A percentile compares a stretch with the other conserved stretches of the same genome.
phyloP scores from a whole-genome alignment of 2,888 invertebrate species.

The Gasteruption jaculator region DNA sequence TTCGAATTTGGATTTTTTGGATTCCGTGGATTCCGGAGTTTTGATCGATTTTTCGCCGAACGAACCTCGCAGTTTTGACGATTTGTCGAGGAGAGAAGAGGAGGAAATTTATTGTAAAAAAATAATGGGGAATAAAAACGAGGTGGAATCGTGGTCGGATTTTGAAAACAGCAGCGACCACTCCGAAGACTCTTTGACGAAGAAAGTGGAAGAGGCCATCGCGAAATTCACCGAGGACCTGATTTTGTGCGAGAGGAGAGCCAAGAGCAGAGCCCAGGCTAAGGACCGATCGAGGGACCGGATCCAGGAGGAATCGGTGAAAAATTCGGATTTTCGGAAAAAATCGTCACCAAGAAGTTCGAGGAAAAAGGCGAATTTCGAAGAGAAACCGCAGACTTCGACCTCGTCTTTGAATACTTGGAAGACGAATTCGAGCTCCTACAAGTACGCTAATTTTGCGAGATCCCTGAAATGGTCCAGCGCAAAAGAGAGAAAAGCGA shows the following conservation, averaged over 20 bases:
- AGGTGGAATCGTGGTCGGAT: background rate
- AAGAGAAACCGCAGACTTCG: no score
- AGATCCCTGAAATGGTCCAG: no score
- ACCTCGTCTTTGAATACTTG: no score
- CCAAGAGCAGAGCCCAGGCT: slow-evolving; percentile 5
- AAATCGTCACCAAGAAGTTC: no score
- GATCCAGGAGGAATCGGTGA: slow-evolving; percentile 9
- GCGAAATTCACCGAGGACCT: slow-evolving; percentile 30
- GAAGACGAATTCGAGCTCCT: no score
- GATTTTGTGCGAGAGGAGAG: slow-evolving; percentile 29
- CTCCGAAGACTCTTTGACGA: slow-evolving; percentile 30
- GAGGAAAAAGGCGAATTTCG: no score
- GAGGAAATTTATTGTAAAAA: background rate
- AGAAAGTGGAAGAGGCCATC: slow-evolving; percentile 33
- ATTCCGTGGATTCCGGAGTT: slow-evolving; percentile 33
- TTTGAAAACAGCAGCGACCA: slow-evolving; percentile 18
- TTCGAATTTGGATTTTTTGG: no score
- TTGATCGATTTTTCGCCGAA: slow-evolving; percentile 22
- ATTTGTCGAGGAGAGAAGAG: background rate
- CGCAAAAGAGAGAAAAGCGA: no score
- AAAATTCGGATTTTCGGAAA: no score
- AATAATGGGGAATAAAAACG: background rate
- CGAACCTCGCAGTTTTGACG: slow-evolving; percentile 6
- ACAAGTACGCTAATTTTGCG: no score
- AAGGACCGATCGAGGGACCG: background rate